Conservation (phyloP, 1,140 invertebrate species). For the Panagrolaimus sp. region DNA sequence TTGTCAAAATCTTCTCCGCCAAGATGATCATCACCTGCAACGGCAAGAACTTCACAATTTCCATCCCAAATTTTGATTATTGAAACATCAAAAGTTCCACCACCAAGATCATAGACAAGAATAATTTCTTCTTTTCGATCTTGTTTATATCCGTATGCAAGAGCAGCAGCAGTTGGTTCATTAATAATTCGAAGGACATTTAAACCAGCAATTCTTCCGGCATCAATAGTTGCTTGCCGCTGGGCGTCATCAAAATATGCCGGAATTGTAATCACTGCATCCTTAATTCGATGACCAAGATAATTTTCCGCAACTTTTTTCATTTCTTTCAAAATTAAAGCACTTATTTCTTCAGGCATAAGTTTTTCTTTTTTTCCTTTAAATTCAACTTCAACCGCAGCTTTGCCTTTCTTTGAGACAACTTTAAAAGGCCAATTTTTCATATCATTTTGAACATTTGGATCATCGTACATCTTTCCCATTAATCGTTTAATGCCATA, state of each 20-base stretch:
- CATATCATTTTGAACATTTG: conserved; percentile 70
- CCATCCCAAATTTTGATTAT: conserved; percentile 97
- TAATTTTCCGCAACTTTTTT: conserved; percentile 60
- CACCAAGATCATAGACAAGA: conserved; percentile 96
- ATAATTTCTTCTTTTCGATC: conserved; percentile 91
- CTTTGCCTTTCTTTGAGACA: too few species aligned
- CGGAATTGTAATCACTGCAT: conserved; percentile 63
- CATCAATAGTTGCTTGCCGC: conserved; percentile 69
- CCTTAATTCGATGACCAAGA: conserved; percentile 55
- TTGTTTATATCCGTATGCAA: conserved; percentile 99
- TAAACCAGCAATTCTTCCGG: conserved; percentile 74
- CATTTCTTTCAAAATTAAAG: conserved; percentile 60
- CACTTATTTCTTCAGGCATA: conserved; percentile 59
- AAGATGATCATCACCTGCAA: conserved; percentile 74
- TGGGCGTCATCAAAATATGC: conserved; percentile 62
- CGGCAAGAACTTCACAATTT: conserved; percentile 82
- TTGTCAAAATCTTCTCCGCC: conserved; percentile 67
- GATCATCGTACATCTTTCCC: conserved; percentile 68
- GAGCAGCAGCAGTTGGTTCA: conserved; percentile 98
- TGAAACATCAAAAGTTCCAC: conserved; percentile 99
- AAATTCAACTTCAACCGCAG: too few species aligned
- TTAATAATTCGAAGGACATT: conserved; percentile 99
- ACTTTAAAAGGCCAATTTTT: conserved; percentile 74
- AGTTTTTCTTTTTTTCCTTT: conserved; percentile 56
- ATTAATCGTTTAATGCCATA: conserved; percentile 71